Conservation (phyloP, 2,888 invertebrate genomes). For the Schizotus pectinicornis region DNA sequence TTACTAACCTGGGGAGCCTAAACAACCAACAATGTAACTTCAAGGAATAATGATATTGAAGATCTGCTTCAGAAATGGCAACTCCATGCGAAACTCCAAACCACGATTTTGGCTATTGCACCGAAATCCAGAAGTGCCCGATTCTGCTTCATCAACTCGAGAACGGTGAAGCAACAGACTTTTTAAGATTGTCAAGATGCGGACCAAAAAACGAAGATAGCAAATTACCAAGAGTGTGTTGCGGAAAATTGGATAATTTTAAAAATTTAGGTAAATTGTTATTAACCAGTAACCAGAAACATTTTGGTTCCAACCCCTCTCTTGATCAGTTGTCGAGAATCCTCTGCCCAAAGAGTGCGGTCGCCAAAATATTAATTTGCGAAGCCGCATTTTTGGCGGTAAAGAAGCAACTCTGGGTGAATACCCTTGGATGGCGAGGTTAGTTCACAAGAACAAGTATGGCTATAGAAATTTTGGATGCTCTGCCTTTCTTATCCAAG, state of each 20-base stretch:
- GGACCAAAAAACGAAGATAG: conserved; percentile 43
- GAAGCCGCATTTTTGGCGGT: conserved; percentile 56
- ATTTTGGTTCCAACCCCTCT: too few species aligned
- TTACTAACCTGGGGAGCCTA: neutral
- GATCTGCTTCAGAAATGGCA: conserved; percentile 41
- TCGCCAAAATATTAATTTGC: conserved; percentile 39
- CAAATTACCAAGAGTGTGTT: conserved; percentile 49
- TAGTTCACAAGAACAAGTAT: conserved; percentile 57
- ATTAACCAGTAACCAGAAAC: neutral
- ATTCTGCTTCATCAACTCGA: conserved; percentile 47
- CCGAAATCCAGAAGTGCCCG: conserved; percentile 55
- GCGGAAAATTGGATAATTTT: conserved; percentile 45
- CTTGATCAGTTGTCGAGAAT: conserved; percentile 1
- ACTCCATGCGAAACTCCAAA: conserved; percentile 57
- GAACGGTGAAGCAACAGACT: conserved; percentile 40
- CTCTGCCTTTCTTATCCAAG: conserved; percentile 62
- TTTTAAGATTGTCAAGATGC: conserved; percentile 46
- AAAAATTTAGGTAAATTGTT: conserved; percentile 12
- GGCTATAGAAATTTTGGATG: conserved; percentile 54
- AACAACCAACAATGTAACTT: neutral
- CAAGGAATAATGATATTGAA: neutral
- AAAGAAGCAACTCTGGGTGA: conserved; percentile 59
- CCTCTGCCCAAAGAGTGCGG: conserved; percentile 52
- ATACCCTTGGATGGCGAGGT: conserved; percentile 63
- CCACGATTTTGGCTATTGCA: conserved; percentile 55